phyloP scores from a whole-genome alignment of 1,140 invertebrate species.

The Brachionus calyciflorus region DNA sequence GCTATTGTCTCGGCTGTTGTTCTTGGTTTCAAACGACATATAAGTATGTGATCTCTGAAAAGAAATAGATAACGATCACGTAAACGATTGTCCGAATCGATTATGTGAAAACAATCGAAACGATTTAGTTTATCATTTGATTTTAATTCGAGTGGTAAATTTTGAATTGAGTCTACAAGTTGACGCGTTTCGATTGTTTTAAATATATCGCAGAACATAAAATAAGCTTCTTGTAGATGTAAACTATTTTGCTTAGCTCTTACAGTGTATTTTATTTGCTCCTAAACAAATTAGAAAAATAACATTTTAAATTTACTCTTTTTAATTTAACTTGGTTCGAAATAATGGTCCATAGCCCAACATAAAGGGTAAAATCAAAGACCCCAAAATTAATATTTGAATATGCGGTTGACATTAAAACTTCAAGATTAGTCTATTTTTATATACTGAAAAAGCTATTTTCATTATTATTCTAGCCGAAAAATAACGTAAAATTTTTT shows the following conservation, averaged over 20 bases:
- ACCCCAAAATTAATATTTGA: too few species aligned
- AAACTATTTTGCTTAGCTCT: slow-evolving; percentile 2
- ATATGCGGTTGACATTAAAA: too few species aligned
- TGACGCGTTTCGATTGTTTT: slow-evolving; percentile 36
- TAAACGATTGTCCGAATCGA: slow-evolving; percentile 17
- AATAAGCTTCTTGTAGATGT: slow-evolving; percentile 39
- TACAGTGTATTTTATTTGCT: slow-evolving; percentile 33
- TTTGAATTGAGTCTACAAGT: slow-evolving; percentile 40
- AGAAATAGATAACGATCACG: slow-evolving; percentile 6
- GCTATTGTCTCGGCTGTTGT: slow-evolving; percentile 24
- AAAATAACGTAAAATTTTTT: too few species aligned
- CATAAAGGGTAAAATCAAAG: too few species aligned
- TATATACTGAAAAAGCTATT: too few species aligned
- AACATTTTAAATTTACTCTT: too few species aligned
- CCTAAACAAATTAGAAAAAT: too few species aligned
- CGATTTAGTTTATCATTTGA: slow-evolving; percentile 25
- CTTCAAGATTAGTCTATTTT: too few species aligned
- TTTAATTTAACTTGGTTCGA: too few species aligned
- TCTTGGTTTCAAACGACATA: slow-evolving; percentile 28
- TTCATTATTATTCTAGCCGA: too few species aligned
- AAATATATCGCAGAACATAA: slow-evolving; percentile 24
- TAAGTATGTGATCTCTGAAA: slow-evolving; percentile 20
- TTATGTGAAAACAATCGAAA: slow-evolving; percentile 27
- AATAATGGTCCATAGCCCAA: too few species aligned
- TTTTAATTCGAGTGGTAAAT: slow-evolving; percentile 14